phyloP scores from a whole-genome alignment of 2,113 vertebrate genomes.

The Hymenochirus boettgeri region DNA sequence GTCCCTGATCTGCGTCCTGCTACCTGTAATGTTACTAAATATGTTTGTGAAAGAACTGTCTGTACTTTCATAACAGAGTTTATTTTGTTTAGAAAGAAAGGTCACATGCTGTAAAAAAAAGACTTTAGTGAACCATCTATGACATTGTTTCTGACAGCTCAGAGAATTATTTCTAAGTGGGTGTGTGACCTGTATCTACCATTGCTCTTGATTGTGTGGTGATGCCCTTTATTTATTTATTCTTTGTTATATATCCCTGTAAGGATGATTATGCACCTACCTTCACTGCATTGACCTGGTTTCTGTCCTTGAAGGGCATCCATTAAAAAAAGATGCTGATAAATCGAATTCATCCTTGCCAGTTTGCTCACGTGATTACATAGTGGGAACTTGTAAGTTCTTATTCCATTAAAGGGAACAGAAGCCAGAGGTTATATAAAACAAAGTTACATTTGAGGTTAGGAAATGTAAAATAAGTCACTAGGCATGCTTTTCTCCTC shows the following conservation, averaged over 20 bases:
- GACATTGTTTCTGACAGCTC: constrained; percentile 58
- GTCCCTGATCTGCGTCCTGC: too few species aligned
- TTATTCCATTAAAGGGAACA: constrained; percentile 44
- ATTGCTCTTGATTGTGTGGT: constrained; percentile 54
- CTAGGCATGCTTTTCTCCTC: constrained; percentile 16
- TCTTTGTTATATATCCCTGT: constrained; percentile 52
- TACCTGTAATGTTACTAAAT: too few species aligned
- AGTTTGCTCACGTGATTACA: constrained; percentile 51
- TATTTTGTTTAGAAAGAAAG: constrained; percentile 22
- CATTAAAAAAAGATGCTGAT: constrained; percentile 59
- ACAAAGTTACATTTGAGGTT: constrained; percentile 32
- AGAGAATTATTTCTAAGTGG: constrained; percentile 55
- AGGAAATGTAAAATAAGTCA: constrained; percentile 26
- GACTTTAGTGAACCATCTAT: not conserved
- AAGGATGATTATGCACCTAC: constrained; percentile 67
- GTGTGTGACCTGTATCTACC: constrained; percentile 55
- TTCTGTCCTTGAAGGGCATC: constrained; percentile 64
- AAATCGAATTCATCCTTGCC: constrained; percentile 54
- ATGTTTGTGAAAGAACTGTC: too few species aligned
- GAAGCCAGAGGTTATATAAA: constrained; percentile 35
- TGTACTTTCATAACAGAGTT: too few species aligned
- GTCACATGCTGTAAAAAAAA: constrained; percentile 35
- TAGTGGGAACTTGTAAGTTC: constrained; percentile 40
- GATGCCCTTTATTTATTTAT: constrained; percentile 68
- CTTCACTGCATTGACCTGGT: constrained; percentile 57